Evolutionary conservation across 2,888 invertebrate genomes (phyloP), one percentile per base, ranked within the genome.

Genomic region (Volucella inanis): DNA sequence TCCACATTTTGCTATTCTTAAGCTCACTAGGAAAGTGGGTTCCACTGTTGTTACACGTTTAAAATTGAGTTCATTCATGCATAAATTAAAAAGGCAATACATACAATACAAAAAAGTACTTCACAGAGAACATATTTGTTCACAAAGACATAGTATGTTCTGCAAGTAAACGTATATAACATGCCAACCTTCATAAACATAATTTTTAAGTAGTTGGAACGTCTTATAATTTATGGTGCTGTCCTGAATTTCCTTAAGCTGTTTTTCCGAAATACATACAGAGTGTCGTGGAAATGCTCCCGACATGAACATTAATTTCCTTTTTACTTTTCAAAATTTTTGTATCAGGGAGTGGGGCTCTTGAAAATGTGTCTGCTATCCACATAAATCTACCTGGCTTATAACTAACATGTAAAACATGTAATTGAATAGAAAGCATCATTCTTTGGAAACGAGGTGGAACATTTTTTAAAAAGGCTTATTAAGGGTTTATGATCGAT

Each of bases 401-500:
- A n/a, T 47, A 45, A 38, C 31, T 38, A 3, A 64, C 39, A 9
- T 64, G 14, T 50, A 64, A 22, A 15, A 47, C 47, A 47, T 61
- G 47, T 12, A 47, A 31, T 31, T 61, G 43, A 61, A 61, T 10
- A 14, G 14, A 50, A 3, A 64, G 39, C 64, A 41, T 65, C 52
- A 65, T 39, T 52, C 54, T 54, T 22, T 67, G 67, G 9, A 54
- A 45, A 14, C 50, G 65, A 14, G n/a, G 14, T 12, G 50, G 65
- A 11, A 50, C 12, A 18, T 65, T 50, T 64, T 38, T 49, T 47
- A n/a, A 64, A 61, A 45, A 47, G 47, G 1, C 39, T 15, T 50
- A 50, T 68, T 41, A 79, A 52, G 2, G 78, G 83, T 45, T 78
- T 74, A 39, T 84, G 83, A 52, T 78, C 78, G 10, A 78, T 78